These are phyloP conservation scores for Chrosomus eos DNA, from an alignment of 2,797 vertebrate genomes.

Conservation along the genomic window DNA sequence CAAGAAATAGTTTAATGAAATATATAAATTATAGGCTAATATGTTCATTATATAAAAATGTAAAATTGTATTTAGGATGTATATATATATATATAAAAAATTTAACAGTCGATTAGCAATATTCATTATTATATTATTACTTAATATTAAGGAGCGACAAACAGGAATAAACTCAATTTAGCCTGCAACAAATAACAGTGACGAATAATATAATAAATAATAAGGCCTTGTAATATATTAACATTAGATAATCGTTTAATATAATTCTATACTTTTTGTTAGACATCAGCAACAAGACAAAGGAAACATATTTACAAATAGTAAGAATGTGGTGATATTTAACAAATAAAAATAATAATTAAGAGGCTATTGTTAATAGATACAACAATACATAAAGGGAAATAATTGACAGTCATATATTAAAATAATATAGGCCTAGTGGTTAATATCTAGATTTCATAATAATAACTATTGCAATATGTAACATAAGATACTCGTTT, in stretches of 20 bases:
- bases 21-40: too few species aligned
- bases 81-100: too few species aligned
- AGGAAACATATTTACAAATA: neutral
- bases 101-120: neutral
- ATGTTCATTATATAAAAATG: too few species aligned
- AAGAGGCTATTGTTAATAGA: neutral
- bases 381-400: neutral
- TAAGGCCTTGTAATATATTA: neutral
- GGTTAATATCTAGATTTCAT: neutral
- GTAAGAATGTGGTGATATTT: neutral
- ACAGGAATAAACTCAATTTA: neutral
- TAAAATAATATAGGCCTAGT: neutral
- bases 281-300: neutral
- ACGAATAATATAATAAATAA: neutral
- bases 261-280: neutral
- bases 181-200: neutral
- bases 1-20: neutral
- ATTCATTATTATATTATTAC: neutral
- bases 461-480: neutral
- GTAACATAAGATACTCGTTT: neutral
- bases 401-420: neutral
- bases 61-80: too few species aligned
- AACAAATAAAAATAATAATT: neutral
- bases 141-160: neutral
- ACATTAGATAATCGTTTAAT: neutral